Percentiles rank a stretch among this genome's conserved stretches.
Evolutionary conservation across 2,888 invertebrate species (phyloP).

Genomic region (Kryphioiulus occultus): DNA sequence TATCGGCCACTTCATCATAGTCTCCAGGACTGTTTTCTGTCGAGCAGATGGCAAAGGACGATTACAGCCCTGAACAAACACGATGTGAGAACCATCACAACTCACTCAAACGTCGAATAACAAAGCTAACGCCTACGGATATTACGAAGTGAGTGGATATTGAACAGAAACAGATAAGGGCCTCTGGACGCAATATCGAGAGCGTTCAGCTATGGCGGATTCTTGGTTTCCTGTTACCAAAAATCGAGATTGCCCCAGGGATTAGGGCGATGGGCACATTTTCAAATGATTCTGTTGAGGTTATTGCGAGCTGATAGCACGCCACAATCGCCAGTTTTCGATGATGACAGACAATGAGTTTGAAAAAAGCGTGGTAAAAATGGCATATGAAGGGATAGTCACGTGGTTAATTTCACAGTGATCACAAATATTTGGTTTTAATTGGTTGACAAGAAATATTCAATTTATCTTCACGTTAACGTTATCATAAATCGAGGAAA

Average conservation of each 20-base stretch:
- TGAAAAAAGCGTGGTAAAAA: too few species aligned
- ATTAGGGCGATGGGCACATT: neutral
- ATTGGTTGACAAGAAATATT: too few species aligned
- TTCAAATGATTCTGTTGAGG: neutral
- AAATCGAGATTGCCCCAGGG: neutral
- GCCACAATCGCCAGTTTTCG: too few species aligned
- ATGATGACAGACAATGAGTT: too few species aligned
- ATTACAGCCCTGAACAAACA: slow-evolving; percentile 45
- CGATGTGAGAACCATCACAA: slow-evolving; percentile 13
- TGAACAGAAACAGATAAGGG: too few species aligned
- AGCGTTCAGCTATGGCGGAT: neutral
- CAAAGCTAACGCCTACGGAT: neutral
- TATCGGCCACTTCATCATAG: slow-evolving; percentile 53
- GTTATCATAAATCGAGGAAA: too few species aligned
- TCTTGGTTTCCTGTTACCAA: neutral
- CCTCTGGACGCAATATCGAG: too few species aligned
- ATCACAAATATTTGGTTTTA: too few species aligned
- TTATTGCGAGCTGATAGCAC: neutral
- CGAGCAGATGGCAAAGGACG: slow-evolving; percentile 45
- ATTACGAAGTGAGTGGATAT: neutral
- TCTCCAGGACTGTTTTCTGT: slow-evolving; percentile 54
- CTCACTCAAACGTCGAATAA: slow-evolving; percentile 33
- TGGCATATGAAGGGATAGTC: too few species aligned
- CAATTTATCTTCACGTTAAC: too few species aligned
- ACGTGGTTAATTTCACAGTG: too few species aligned